These are phyloP conservation scores for Hippasteria phrygiana DNA, from an alignment of 53 echinoderm and acorn worm genomes.

Conservation along the genomic window DNA sequence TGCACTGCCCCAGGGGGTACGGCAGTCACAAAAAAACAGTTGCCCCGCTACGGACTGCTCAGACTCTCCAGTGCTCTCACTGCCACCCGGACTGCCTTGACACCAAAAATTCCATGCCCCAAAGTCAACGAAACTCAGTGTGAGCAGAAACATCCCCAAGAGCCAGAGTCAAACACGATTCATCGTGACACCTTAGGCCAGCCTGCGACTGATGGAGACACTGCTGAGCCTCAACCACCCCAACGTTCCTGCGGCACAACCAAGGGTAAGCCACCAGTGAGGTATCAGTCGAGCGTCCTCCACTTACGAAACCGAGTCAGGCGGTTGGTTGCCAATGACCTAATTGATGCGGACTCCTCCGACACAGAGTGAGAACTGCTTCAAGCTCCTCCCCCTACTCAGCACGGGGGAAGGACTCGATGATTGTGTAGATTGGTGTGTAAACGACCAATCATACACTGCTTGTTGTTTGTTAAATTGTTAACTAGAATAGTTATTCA, in stretches of 20 bases:
- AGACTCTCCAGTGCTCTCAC: background rate
- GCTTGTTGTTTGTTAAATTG: too few species aligned
- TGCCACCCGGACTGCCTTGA: background rate
- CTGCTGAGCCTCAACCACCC: background rate
- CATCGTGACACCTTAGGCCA: background rate
- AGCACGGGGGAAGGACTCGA: too few species aligned
- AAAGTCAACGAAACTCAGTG: background rate
- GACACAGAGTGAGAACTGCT: background rate
- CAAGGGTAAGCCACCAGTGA: background rate
- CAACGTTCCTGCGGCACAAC: background rate
- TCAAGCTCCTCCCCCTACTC: too few species aligned
- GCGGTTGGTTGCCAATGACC: background rate
- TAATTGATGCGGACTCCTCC: background rate
- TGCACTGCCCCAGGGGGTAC: too few species aligned
- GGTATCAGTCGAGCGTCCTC: constrained; percentile 29
- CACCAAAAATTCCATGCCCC: background rate
- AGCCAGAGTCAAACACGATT: constrained; percentile 9
- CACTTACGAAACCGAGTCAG: background rate
- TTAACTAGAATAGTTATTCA: too few species aligned
- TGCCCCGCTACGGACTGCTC: too few species aligned
- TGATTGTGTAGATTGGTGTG: background rate
- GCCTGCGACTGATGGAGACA: background rate
- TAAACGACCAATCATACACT: background rate
- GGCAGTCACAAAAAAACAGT: too few species aligned
- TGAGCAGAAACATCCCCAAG: background rate